phyloP scores from a whole-genome alignment of 2,113 vertebrate species.

The Calyptommatus sinebrachiatus region DNA sequence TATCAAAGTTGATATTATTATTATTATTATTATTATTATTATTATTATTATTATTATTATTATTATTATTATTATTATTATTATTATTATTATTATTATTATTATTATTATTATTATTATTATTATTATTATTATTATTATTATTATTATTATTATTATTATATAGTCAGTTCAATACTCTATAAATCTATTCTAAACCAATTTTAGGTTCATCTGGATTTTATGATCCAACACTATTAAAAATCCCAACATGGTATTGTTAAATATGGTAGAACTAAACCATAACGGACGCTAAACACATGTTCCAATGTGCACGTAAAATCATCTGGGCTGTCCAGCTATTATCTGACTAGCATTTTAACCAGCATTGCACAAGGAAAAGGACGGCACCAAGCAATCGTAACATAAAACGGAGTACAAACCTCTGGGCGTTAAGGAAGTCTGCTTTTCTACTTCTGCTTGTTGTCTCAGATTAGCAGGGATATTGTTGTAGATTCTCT shows the following conservation, averaged over 20 bases:
- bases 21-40: no score
- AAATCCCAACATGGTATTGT: no score
- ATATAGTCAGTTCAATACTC: no score
- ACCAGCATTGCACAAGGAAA: neutral
- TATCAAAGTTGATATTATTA: no score
- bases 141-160: no score
- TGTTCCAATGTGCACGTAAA: no score
- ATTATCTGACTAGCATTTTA: neutral
- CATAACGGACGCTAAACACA: neutral
- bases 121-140: no score
- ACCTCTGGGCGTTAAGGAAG: constrained; percentile 92
- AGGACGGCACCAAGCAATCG: neutral
- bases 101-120: no score
- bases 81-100: no score
- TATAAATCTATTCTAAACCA: no score
- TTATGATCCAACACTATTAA: neutral
- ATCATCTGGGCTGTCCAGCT: neutral
- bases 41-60: no score
- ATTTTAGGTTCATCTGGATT: neutral
- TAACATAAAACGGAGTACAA: constrained; percentile 57
- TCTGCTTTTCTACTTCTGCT: constrained; percentile 90
- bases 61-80: no score
- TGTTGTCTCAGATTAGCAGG: constrained; percentile 87
- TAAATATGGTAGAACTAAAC: neutral
- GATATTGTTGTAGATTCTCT: constrained; percentile 97